Base-by-base conservation (phyloP, 2,797 vertebrate genomes). In the Sebastiscus albofasciatus region DNA sequence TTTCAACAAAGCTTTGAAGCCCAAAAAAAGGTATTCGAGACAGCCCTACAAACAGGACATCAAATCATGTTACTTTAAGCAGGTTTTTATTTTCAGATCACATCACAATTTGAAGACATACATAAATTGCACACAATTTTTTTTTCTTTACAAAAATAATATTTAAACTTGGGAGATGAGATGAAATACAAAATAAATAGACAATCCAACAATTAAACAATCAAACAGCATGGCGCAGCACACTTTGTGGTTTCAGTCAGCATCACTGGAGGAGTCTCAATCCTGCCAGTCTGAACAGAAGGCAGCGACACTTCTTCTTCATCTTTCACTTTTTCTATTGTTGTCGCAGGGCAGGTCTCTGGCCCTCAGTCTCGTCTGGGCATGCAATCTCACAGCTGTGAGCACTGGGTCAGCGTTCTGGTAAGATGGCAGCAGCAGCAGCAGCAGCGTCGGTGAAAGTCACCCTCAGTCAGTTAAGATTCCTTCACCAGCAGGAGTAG, bases 401-500 rank as follows among this genome's bases (percentile, higher is more conserved):
- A 65, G 74, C 54, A 7, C 69, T 1, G 36, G 26, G 46, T 82
- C 82, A 52, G 65, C 71, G 20, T 54, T 36, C 59, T 29, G 60
- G 69, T 12, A 31, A 58, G 69, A 67, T 55, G 36, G 24, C 42
- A 14, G 36, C 36, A 42, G 39, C n/a, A n/a, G n/a, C n/a, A n/a
- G n/a, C 72, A 16, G 56, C 29, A 0, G 42, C 42, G 24, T 12
- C 10, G 6, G 52, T 36, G 16, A 24, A 65, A 80, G 68, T 89
- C 81, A 27, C 66, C 82, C 66, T 79, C 42, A 31, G 62, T 82
- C 79, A 24, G 20, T 85, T 67, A 8, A 61, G 36, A 5, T 5
- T n/a, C 16, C 49, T 60, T 97, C 96, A 98, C 97, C 97, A 98
- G 94, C 97, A 98, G 11, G 97, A 96, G 3, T 98, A 98, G 1